Percentiles rank a stretch among this genome's conserved stretches.
These are phyloP conservation scores for Zeuzera pyrina DNA, from an alignment of 2,888 invertebrate genomes.

Conservation along the genomic window DNA sequence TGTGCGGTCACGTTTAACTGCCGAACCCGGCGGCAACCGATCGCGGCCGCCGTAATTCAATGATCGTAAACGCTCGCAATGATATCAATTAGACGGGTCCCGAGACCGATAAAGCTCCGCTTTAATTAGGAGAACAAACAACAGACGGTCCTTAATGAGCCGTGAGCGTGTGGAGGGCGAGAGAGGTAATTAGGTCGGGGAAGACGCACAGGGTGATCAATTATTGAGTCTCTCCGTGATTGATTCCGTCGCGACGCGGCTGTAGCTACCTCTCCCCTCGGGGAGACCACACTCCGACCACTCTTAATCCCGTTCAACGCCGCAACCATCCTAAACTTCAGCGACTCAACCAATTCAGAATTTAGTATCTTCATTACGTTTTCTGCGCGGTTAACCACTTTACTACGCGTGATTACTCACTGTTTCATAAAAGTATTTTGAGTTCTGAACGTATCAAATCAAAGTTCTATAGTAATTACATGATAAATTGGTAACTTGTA, in stretches of 20 bases:
- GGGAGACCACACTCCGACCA: slow-evolving; percentile 20
- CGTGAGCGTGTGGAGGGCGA: slow-evolving; percentile 62
- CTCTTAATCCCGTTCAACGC: slow-evolving; percentile 16
- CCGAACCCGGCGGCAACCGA: slow-evolving; percentile 55
- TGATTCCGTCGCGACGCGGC: slow-evolving; percentile 41
- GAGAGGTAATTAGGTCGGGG: slow-evolving; percentile 63
- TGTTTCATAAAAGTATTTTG: too few relatives aligned
- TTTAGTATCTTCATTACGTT: too few relatives aligned
- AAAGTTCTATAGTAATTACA: background rate
- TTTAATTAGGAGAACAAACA: slow-evolving; percentile 73
- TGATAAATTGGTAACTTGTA: slow-evolving; percentile 23
- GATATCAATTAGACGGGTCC: slow-evolving; percentile 68
- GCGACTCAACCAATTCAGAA: too few relatives aligned
- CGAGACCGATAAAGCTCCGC: slow-evolving; percentile 67
- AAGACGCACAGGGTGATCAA: slow-evolving; percentile 49
- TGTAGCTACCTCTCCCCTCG: slow-evolving; percentile 3
- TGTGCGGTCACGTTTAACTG: slow-evolving; percentile 67
- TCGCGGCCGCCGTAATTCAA: slow-evolving; percentile 63
- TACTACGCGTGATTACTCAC: too few relatives aligned
- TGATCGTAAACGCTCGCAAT: slow-evolving; percentile 70
- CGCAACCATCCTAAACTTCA: slow-evolving; percentile 1
- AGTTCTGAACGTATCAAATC: background rate
- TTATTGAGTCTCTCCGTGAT: slow-evolving; percentile 60
- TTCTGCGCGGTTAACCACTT: too few relatives aligned
- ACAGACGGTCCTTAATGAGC: slow-evolving; percentile 69